Evolutionary conservation across 35 echinoderm and acorn worm species (phyloP), one percentile per base, ranked within the genome.

Genomic region (Holothuria glaberrima): DNA sequence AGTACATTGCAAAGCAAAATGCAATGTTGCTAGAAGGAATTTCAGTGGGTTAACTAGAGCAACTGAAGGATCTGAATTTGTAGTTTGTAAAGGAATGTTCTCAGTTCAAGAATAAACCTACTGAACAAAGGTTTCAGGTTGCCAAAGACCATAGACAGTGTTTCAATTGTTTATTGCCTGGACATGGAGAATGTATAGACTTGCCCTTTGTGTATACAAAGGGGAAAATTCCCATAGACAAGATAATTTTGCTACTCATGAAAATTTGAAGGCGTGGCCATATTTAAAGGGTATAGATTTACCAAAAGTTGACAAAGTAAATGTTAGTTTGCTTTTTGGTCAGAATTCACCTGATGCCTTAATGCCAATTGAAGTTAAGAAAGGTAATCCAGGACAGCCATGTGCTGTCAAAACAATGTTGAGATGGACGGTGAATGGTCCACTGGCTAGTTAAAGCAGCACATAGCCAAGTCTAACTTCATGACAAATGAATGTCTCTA

Each of bases 351-450:
- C 81, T 6, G 58, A 58, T 6, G 81, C 81, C 12, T 80, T 86
- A 48, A 60, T 83, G 66, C 92, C 88, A 62, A 56, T 86, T 36
- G 88, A 90, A 82, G 77, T 94, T 46, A 46, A 46, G 44, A n/a
- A n/a, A n/a, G n/a, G n/a, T n/a, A n/a, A n/a, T n/a, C n/a, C n/a
- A n/a, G n/a, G n/a, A n/a, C n/a, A n/a, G n/a, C n/a, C n/a, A n/a
- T n/a, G n/a, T n/a, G n/a, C n/a, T n/a, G n/a, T n/a, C n/a, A n/a
- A n/a, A n/a, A n/a, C n/a, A n/a, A n/a, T n/a, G n/a, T n/a, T n/a
- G n/a, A n/a, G n/a, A n/a, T n/a, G n/a, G n/a, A n/a, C n/a, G n/a
- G n/a, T n/a, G n/a, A n/a, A n/a, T n/a, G n/a, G n/a, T n/a, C n/a
- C n/a, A n/a, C n/a, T n/a, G n/a, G n/a, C n/a, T n/a, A n/a, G n/a